Evolutionary conservation across 2,797 vertebrate species (phyloP).

Genomic region (Caiman crocodilus): DNA sequence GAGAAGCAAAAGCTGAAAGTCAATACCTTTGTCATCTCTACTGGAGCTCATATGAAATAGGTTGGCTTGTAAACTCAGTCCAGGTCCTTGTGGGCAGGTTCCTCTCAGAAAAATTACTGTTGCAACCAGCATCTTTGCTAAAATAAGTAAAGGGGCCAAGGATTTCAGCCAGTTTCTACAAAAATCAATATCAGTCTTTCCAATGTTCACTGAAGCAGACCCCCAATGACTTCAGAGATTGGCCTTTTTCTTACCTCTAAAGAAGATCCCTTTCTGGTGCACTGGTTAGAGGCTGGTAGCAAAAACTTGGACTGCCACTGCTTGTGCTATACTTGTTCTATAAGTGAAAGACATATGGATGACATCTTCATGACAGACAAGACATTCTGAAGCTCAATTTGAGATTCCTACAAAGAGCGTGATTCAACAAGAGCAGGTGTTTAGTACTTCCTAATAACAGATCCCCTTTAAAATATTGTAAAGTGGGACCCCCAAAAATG

Average conservation of each 20-base stretch:
- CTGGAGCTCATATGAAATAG: neutral
- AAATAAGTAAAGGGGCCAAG: neutral
- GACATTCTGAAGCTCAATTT: no score
- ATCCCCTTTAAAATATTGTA: neutral
- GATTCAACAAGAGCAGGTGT: neutral
- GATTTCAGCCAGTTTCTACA: neutral
- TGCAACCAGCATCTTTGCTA: neutral
- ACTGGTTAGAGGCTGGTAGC: neutral
- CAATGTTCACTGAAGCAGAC: neutral
- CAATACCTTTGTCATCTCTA: neutral
- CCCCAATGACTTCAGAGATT: neutral
- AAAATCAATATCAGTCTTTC: neutral
- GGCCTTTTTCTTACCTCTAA: neutral
- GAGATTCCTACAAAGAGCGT: neutral
- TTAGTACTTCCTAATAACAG: neutral
- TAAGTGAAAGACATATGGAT: neutral
- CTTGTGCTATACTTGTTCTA: neutral
- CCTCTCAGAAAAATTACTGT: neutral
- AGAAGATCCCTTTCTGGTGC: neutral
- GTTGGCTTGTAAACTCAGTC: neutral
- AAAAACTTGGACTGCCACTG: neutral
- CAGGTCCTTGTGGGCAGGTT: neutral
- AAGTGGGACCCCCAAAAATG: neutral
- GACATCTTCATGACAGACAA: neutral
- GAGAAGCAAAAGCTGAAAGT: neutral